Evolutionary conservation across 2,113 vertebrate genomes (phyloP).

Genomic region (Protobothrops mucrosquamatus): DNA sequence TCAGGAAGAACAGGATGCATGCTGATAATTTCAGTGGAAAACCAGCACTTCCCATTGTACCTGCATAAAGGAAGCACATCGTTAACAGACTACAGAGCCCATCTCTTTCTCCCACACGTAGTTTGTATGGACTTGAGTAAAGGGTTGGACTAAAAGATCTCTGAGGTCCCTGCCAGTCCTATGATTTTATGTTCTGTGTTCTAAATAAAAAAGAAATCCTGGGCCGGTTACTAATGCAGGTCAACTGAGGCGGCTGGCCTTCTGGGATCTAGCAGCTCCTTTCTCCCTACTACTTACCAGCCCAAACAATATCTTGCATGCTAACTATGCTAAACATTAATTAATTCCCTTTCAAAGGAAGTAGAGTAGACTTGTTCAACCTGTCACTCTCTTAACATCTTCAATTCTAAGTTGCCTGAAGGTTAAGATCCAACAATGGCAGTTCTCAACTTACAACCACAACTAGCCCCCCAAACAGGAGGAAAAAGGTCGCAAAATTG

Average conservation of each 20-base stretch:
- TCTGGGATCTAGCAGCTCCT: neutral
- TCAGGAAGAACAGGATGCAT: neutral
- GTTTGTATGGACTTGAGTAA: neutral
- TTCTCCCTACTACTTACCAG: neutral
- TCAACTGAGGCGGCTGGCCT: too few relatives aligned
- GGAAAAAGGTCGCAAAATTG: neutral
- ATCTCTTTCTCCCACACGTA: neutral
- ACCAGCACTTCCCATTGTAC: neutral
- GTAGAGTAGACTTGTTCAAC: neutral
- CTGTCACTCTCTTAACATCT: neutral
- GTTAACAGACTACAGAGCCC: neutral
- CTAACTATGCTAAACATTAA: neutral
- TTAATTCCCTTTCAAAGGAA: neutral
- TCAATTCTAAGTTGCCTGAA: neutral
- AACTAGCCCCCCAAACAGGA: neutral
- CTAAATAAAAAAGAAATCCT: neutral
- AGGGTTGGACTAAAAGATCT: neutral
- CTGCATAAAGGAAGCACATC: neutral
- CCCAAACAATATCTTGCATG: neutral
- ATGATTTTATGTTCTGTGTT: neutral
- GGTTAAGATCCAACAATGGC: neutral
- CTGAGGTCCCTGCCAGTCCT: neutral
- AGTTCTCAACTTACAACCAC: neutral
- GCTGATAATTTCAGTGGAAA: neutral
- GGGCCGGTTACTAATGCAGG: neutral